Evolutionary conservation across 1,140 invertebrate species (phyloP).

Genomic region (Halyomorpha halys): DNA sequence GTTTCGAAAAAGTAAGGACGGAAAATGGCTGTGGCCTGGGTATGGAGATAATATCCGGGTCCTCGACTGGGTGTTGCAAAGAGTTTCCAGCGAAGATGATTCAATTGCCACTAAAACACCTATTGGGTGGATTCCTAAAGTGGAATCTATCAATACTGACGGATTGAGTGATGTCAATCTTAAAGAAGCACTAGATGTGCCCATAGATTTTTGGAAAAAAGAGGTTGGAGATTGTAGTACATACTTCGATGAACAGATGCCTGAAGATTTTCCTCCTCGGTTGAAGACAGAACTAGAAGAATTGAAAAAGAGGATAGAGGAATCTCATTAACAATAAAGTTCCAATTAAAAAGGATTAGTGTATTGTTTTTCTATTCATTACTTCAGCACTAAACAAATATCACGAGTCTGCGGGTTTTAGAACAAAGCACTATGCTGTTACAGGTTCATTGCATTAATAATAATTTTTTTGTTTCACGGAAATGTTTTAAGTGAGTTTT

Average conservation of each 20-base stretch:
- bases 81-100: constrained; percentile 49
- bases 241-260: constrained; percentile 88
- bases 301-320: not conserved
- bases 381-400: too few relatives aligned
- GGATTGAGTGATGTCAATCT: constrained; percentile 64
- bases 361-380: too few relatives aligned
- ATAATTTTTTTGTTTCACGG: too few relatives aligned
- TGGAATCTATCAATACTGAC: constrained; percentile 53
- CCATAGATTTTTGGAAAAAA: constrained; percentile 84
- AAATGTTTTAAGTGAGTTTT: too few relatives aligned
- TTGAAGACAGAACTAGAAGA: constrained; percentile 61
- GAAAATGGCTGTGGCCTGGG: constrained; percentile 90
- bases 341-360: too few relatives aligned
- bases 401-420: too few relatives aligned
- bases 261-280: constrained; percentile 67
- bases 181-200: constrained; percentile 73
- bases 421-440: too few relatives aligned
- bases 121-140: constrained; percentile 62
- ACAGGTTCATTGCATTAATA: too few relatives aligned
- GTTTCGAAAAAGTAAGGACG: constrained; percentile 73
- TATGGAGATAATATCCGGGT: constrained; percentile 94
- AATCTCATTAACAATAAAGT: too few relatives aligned
- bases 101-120: constrained; percentile 41
- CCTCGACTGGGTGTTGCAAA: constrained; percentile 83
- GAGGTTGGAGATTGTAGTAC: constrained; percentile 69